Conservation (phyloP, 2,113 vertebrate species). For the Nerophis ophidion region DNA sequence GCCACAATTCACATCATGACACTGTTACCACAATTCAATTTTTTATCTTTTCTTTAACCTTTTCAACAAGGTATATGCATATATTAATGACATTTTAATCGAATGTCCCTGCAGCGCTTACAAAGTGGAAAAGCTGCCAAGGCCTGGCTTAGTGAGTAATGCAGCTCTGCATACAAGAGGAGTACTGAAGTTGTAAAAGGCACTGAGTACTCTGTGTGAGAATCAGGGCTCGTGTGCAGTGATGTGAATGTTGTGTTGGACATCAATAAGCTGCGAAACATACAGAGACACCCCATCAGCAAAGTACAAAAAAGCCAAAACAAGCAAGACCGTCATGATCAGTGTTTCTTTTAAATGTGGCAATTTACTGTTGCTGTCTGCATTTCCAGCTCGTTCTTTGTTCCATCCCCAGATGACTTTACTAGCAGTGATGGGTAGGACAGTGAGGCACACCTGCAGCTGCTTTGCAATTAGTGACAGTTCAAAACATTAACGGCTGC, state of each 20-base stretch:
- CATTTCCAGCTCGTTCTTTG: too few relatives aligned
- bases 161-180: neutral
- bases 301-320: neutral
- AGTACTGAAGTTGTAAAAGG: neutral
- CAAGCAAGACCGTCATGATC: too few relatives aligned
- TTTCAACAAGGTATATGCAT: slow-evolving; percentile 2
- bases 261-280: neutral
- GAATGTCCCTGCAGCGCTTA: neutral
- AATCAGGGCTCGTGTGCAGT: neutral
- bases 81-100: slow-evolving; percentile 5
- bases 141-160: neutral
- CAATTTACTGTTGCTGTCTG: too few relatives aligned
- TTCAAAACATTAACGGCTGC: too few relatives aligned
- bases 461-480: too few relatives aligned
- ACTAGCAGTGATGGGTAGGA: too few relatives aligned
- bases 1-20: neutral
- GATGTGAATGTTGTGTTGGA: neutral
- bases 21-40: slow-evolving; percentile 8
- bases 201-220: neutral
- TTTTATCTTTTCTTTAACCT: slow-evolving; percentile 2
- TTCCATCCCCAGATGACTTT: too few relatives aligned
- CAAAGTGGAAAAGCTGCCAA: neutral
- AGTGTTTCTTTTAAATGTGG: too few relatives aligned
- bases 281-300: neutral
- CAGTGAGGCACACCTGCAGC: too few relatives aligned